phyloP scores from a whole-genome alignment of 2,797 vertebrate species.

The Hyperoplus lanceolatus region DNA sequence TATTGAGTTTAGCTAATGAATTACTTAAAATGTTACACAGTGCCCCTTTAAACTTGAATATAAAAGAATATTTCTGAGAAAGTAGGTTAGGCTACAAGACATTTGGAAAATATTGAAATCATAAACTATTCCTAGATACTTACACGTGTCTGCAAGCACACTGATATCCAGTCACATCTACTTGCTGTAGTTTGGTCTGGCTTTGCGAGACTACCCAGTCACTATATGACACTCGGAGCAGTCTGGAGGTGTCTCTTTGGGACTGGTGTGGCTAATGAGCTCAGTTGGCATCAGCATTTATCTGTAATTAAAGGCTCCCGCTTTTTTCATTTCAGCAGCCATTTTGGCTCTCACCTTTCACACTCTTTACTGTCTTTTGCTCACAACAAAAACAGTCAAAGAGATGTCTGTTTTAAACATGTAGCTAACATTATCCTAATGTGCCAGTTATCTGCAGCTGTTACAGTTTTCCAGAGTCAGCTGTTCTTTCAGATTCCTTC shows the following conservation, averaged over 20 bases:
- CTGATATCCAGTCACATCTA: not conserved
- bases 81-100: not conserved
- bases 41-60: not conserved
- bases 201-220: too few relatives aligned
- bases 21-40: too few relatives aligned
- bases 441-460: not conserved
- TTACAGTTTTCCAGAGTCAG: not conserved
- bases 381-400: not conserved
- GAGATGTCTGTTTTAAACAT: not conserved
- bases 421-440: not conserved
- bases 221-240: slow-evolving; percentile 4
- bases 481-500: not conserved
- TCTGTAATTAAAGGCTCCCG: slow-evolving; percentile 71
- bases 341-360: slow-evolving; percentile 11
- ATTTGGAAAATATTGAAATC: not conserved
- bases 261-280: slow-evolving; percentile 65
- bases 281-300: slow-evolving; percentile 54
- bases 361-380: too few relatives aligned
- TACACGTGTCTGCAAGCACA: not conserved
- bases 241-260: slow-evolving; percentile 45
- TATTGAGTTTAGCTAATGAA: too few relatives aligned
- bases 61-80: not conserved
- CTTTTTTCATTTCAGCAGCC: slow-evolving; percentile 55
- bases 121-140: not conserved
- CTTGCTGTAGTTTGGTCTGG: too few relatives aligned